A percentile compares a stretch with the other conserved stretches of the same genome.
phyloP scores from a whole-genome alignment of 2,797 vertebrate genomes.

The Eulemur coronatus region DNA sequence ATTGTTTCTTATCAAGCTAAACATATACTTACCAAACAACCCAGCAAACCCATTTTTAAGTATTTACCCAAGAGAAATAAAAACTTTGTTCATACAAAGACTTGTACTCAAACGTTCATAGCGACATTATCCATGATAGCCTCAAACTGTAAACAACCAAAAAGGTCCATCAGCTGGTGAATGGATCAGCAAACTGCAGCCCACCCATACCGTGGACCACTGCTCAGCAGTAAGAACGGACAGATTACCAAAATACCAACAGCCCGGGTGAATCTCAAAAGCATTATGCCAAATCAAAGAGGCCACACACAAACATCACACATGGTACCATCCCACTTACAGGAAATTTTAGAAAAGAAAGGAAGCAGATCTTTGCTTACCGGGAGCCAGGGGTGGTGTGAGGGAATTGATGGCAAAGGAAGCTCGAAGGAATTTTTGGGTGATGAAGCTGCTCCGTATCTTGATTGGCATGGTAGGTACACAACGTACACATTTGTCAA shows the following conservation, averaged over 20 bases:
- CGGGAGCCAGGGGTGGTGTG: background rate
- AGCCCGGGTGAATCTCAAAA: background rate
- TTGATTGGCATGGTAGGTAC: background rate
- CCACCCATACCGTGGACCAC: background rate
- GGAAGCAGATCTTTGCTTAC: background rate
- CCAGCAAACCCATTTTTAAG: background rate
- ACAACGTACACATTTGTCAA: background rate
- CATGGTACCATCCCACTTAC: background rate
- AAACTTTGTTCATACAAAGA: background rate
- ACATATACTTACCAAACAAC: background rate
- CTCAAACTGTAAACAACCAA: background rate
- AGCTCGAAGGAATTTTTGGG: background rate
- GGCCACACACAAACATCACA: background rate
- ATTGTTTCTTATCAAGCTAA: constrained; percentile 18
- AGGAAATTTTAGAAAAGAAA: background rate
- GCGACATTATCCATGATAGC: background rate
- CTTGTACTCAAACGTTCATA: background rate
- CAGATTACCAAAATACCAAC: background rate
- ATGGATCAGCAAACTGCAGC: background rate
- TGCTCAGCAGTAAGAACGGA: background rate
- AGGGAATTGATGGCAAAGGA: background rate
- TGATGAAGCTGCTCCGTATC: background rate
- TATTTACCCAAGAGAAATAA: background rate
- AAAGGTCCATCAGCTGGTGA: background rate
- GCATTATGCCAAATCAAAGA: background rate